These are phyloP conservation scores for Carlito syrichta DNA, from an alignment of 2,113 vertebrate genomes.

Conservation along the genomic window DNA sequence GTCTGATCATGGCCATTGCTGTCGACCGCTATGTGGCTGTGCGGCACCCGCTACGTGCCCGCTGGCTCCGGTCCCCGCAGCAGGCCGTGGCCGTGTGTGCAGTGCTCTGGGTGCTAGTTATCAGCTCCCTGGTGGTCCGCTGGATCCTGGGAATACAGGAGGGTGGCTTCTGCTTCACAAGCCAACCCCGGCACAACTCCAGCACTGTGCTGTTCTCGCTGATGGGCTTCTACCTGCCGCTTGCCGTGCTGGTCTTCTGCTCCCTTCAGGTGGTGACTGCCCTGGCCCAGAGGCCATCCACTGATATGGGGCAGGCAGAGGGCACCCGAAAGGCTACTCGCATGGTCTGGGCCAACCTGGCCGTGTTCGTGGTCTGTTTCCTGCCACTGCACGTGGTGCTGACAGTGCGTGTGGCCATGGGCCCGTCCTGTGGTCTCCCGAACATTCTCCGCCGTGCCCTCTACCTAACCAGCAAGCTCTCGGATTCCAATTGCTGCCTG, in stretches of 20 bases:
- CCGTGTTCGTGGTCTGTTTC: constrained; percentile 82
- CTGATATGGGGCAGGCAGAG: not conserved
- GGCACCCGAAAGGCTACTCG: constrained; percentile 65
- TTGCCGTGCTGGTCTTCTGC: constrained; percentile 81
- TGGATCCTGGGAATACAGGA: not conserved
- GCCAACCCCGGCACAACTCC: rapidly evolving
- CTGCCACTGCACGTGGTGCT: constrained; percentile 75
- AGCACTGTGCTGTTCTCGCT: rapidly evolving
- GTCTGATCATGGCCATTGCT: constrained; percentile 77
- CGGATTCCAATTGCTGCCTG: constrained; percentile 84
- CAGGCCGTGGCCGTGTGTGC: constrained; percentile 75
- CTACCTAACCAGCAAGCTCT: constrained; percentile 51
- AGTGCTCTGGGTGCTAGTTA: constrained; percentile 72
- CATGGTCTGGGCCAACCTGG: constrained; percentile 82
- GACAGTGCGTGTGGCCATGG: not conserved
- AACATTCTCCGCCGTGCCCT: rapidly evolving
- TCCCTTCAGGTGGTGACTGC: constrained; percentile 75
- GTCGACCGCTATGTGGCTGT: constrained; percentile 85
- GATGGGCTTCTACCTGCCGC: constrained; percentile 75
- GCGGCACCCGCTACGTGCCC: constrained; percentile 82
- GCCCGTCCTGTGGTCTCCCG: not conserved
- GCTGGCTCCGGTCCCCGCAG: constrained; percentile 72
- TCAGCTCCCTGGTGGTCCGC: not conserved
- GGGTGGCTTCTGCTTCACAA: constrained; percentile 38
- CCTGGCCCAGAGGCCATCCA: constrained; percentile 67